A percentile compares a stretch with the other conserved stretches of the same genome.
phyloP scores from a whole-genome alignment of 2,113 vertebrate genomes.

The Heteronetta atricapilla region DNA sequence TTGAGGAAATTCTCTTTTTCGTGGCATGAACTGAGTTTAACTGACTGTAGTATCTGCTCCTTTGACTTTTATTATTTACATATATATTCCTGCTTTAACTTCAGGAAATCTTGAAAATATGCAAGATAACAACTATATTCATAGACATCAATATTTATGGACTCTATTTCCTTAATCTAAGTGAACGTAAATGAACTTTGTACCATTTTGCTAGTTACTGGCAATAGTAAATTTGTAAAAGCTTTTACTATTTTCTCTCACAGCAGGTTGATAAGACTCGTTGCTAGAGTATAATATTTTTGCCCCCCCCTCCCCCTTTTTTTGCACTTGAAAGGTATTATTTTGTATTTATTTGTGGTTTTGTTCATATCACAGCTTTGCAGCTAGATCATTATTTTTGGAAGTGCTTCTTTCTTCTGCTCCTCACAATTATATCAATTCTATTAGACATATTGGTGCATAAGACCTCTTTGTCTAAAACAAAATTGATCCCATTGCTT shows the following conservation, averaged over 20 bases:
- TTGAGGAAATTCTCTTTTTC: neutral
- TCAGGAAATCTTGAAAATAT: neutral
- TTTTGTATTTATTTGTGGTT: slow-evolving; percentile 9
- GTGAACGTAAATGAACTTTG: neutral
- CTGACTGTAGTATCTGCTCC: neutral
- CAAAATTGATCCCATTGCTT: neutral
- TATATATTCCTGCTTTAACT: neutral
- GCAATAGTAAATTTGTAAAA: neutral
- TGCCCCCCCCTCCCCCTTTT: too few species aligned
- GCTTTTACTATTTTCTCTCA: neutral
- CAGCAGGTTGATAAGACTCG: neutral
- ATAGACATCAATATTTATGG: neutral
- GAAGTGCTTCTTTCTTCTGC: neutral
- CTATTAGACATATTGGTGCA: neutral
- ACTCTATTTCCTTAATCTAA: neutral
- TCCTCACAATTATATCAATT: neutral
- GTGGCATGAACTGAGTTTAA: neutral
- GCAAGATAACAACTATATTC: neutral
- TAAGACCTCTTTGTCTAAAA: neutral
- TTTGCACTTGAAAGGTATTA: neutral
- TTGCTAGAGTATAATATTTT: neutral
- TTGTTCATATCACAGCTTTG: neutral
- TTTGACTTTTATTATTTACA: neutral
- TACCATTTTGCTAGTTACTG: neutral
- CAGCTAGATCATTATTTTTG: neutral